These are phyloP conservation scores for Rotaria magnacalcarata DNA, from an alignment of 2,888 invertebrate genomes.

Conservation along the genomic window DNA sequence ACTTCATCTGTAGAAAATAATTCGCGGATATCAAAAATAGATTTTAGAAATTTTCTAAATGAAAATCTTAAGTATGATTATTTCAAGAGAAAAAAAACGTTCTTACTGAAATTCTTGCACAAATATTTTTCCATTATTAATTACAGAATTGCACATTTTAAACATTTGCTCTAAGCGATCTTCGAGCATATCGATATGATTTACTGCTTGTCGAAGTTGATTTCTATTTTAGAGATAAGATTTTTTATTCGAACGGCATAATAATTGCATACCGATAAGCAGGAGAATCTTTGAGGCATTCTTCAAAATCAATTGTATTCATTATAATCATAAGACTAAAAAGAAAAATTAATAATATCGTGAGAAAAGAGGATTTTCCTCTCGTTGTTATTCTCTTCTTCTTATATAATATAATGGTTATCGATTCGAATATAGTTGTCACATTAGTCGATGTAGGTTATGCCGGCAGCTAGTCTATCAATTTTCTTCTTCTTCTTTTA, in stretches of 20 bases:
- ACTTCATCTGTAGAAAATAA: conserved; percentile 16
- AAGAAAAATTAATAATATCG: background rate
- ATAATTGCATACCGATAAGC: background rate
- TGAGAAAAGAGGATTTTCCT: background rate
- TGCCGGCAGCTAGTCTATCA: background rate
- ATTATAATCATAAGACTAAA: background rate
- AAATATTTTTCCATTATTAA: background rate
- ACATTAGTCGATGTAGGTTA: background rate
- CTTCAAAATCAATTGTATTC: background rate
- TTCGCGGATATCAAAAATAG: conserved; percentile 27
- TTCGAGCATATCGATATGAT: background rate
- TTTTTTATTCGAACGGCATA: background rate
- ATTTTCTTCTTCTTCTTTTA: background rate
- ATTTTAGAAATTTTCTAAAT: conserved; percentile 27
- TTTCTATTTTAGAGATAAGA: background rate
- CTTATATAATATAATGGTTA: background rate
- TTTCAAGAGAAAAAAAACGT: too few relatives aligned
- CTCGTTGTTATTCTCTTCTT: background rate
- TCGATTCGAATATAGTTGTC: background rate
- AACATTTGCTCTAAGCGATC: conserved; percentile 36
- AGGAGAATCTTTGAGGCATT: conserved; percentile 8
- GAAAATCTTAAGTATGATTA: too few relatives aligned
- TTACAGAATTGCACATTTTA: background rate
- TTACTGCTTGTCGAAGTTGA: conserved; percentile 33
- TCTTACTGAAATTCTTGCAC: conserved; percentile 29